phyloP scores from a whole-genome alignment of 2,888 invertebrate species.

The Elgonia sp. region DNA sequence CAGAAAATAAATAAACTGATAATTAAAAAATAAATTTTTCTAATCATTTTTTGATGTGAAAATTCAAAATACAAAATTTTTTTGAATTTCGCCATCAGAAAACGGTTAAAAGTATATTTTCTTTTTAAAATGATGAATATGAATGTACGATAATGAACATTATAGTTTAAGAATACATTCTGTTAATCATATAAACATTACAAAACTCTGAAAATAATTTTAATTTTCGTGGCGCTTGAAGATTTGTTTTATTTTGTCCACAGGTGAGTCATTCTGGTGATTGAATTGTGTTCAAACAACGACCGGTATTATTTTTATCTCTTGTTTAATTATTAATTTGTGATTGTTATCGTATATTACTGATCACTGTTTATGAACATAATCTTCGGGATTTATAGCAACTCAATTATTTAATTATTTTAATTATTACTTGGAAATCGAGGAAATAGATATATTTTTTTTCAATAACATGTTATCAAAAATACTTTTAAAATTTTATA shows the following conservation, averaged over 20 bases:
- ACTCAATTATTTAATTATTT: slow-evolving; percentile 2
- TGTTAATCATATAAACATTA: neutral
- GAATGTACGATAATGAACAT: neutral
- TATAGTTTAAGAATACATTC: neutral
- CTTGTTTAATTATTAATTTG: slow-evolving; percentile 24
- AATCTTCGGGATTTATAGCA: slow-evolving; percentile 11
- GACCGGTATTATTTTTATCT: slow-evolving; percentile 41
- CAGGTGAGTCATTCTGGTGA: neutral
- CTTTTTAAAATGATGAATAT: no score
- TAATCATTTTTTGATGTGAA: no score
- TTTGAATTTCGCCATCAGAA: no score
- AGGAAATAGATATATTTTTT: neutral
- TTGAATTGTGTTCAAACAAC: slow-evolving; percentile 34
- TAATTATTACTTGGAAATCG: neutral
- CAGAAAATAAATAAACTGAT: no score
- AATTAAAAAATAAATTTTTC: no score
- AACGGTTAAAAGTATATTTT: no score
- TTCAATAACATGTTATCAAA: no score
- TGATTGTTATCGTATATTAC: slow-evolving; percentile 2
- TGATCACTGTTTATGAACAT: slow-evolving; percentile 15
- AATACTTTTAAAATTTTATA: no score
- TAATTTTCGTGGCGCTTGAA: neutral
- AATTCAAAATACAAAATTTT: no score
- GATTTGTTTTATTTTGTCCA: slow-evolving; percentile 9
- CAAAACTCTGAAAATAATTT: neutral